Base-by-base conservation (phyloP, 2,113 vertebrate species). In the Brachypodius melanocephalos region DNA sequence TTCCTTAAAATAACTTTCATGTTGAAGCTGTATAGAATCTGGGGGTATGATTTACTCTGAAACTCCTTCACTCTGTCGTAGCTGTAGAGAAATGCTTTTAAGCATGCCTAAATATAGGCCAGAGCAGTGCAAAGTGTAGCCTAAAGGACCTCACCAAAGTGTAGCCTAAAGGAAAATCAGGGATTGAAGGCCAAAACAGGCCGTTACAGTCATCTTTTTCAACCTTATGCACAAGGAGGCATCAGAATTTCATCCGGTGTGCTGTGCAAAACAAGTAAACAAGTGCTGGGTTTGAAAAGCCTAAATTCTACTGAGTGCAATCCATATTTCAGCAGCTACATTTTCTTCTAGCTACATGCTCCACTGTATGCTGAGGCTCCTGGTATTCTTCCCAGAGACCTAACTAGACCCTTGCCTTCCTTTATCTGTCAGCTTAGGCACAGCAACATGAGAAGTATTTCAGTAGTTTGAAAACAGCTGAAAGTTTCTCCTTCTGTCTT, bases 161-260 rank as follows among this genome's bases (percentile, higher is more conserved):
- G 7, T 58, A 91, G 84, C 89, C 87, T 83, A 43, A 91, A 95
- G 89, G 34, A 88, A 92, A 91, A 85, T 58, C 55, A 51, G 17
- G 46, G 13, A 32, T 0, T 89, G 58, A 89, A 83, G 71, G 25
- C 49, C 71, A 79, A 54, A 92, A 42, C 32, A 87, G 57, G 26
- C 29, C 49, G 89, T 87, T 91, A 79, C 10, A 61, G 58, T 69
- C 49, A 88, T 76, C 32, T 69, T 79, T 78, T 95, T 91, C 93
- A 89, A 51, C 29, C 34, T 66, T 21, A 26, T 87, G 87, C 49
- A 89, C 87, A 93, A 95, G n/a, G 69, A 92, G 84, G 76, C 34
- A 73, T 85, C 75, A 72, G 46, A 81, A 61, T 81, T 95, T 89
- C n/a, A 52, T 81, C 28, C 11, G 10, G 10, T 65, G 28, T 63